Percentiles rank a stretch among this genome's conserved stretches.
Evolutionary conservation across 2,797 vertebrate species (phyloP).

Genomic region (Buphagus erythrorhynchus): DNA sequence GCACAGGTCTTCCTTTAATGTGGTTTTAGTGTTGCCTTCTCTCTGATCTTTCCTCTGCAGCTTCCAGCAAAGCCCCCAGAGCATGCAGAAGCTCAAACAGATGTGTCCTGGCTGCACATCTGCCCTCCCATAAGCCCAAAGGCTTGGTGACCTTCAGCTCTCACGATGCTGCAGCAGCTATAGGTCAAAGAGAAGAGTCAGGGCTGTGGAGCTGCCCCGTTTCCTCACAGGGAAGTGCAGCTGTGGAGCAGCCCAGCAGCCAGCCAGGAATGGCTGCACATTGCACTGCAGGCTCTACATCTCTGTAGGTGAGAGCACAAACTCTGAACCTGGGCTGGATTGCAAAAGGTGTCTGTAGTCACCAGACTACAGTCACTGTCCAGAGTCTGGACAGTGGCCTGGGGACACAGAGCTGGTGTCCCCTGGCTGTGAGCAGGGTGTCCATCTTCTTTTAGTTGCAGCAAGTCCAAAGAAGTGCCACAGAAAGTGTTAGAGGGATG

Average conservation of each 20-base stretch:
- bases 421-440: not conserved
- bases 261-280: not conserved
- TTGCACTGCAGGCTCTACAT: not conserved
- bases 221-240: not conserved
- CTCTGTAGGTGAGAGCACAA: not conserved
- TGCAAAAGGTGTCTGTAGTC: not conserved
- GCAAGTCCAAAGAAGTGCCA: not conserved
- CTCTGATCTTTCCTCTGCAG: not conserved
- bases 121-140: not conserved
- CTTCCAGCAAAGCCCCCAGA: not conserved
- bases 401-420: not conserved
- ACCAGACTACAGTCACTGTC: no score
- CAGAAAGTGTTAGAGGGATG: not conserved
- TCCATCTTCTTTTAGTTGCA: not conserved
- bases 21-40: not conserved
- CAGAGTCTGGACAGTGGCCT: not conserved
- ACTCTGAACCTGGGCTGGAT: not conserved
- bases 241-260: not conserved
- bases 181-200: not conserved
- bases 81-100: not conserved
- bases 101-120: not conserved
- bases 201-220: not conserved
- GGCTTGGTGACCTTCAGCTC: not conserved
- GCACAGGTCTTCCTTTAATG: not conserved
- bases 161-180: fast-evolving